A percentile compares a stretch with the other conserved stretches of the same genome.
phyloP scores from a whole-genome alignment of 2,113 vertebrate species.

The Elgaria multicarinata region DNA sequence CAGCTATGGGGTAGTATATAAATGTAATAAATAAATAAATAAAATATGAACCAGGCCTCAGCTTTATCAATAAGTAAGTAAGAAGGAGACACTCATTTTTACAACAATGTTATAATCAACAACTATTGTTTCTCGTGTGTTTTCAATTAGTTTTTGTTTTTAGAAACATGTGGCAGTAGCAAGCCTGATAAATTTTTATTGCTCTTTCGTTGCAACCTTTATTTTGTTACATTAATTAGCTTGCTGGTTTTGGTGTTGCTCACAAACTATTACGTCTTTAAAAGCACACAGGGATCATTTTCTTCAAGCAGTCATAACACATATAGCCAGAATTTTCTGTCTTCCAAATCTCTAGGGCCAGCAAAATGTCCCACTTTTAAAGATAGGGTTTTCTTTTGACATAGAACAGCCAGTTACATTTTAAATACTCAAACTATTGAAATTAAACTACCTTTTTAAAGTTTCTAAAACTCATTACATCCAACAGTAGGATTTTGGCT shows the following conservation, averaged over 20 bases:
- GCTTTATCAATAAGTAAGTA: neutral
- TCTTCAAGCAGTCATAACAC: neutral
- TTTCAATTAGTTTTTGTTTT: neutral
- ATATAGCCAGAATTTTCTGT: neutral
- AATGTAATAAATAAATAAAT: neutral
- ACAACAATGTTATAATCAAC: neutral
- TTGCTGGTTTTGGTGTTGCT: conserved; percentile 9
- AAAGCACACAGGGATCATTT: neutral
- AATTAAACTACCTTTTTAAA: neutral
- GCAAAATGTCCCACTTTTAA: neutral
- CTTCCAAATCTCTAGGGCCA: neutral
- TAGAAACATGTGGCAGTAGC: neutral
- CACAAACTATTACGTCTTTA: neutral
- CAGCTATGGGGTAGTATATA: too few species aligned
- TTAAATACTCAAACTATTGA: neutral
- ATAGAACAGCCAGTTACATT: neutral
- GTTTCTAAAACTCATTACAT: neutral
- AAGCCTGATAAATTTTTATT: conserved; percentile 3
- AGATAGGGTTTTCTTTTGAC: neutral
- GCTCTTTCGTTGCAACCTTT: neutral
- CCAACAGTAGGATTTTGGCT: neutral
- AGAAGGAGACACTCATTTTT: neutral
- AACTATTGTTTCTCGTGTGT: neutral
- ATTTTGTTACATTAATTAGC: conserved; percentile 19
- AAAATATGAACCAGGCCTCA: neutral